phyloP scores from a whole-genome alignment of 2,797 vertebrate species.

The Cirrhinus molitorella region DNA sequence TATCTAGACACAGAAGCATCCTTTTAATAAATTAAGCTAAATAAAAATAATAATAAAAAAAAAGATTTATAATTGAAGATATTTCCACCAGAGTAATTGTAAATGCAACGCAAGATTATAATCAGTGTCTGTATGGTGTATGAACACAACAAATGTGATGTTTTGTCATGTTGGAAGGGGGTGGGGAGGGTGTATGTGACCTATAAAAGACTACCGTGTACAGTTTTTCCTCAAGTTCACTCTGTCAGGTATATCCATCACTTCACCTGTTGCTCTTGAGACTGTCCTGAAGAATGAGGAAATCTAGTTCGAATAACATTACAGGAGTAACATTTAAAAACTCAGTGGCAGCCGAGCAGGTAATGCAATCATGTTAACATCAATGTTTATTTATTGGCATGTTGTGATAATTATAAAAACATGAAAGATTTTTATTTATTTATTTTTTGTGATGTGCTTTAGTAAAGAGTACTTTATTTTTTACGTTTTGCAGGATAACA shows the following conservation, averaged over 20 bases:
- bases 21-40: neutral
- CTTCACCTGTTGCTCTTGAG: constrained; percentile 2
- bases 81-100: neutral
- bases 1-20: neutral
- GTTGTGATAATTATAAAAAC: neutral
- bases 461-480: neutral
- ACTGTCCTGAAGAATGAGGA: constrained; percentile 57
- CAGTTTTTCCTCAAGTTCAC: constrained; percentile 24
- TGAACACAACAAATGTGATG: constrained; percentile 13
- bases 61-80: neutral
- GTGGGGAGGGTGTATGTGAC: constrained; percentile 35
- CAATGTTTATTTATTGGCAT: neutral
- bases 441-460: neutral
- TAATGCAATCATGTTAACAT: constrained; percentile 31
- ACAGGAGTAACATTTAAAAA: constrained; percentile 54
- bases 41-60: neutral
- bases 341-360: constrained; percentile 44
- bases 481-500: constrained; percentile 39
- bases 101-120: neutral
- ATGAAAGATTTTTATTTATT: neutral
- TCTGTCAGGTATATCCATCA: constrained; percentile 17
- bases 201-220: constrained; percentile 36
- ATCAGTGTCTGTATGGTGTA: neutral
- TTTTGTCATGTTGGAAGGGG: constrained; percentile 25
- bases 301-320: constrained; percentile 59